phyloP scores from a whole-genome alignment of 2,797 vertebrate species.

The Perodicticus potto region DNA sequence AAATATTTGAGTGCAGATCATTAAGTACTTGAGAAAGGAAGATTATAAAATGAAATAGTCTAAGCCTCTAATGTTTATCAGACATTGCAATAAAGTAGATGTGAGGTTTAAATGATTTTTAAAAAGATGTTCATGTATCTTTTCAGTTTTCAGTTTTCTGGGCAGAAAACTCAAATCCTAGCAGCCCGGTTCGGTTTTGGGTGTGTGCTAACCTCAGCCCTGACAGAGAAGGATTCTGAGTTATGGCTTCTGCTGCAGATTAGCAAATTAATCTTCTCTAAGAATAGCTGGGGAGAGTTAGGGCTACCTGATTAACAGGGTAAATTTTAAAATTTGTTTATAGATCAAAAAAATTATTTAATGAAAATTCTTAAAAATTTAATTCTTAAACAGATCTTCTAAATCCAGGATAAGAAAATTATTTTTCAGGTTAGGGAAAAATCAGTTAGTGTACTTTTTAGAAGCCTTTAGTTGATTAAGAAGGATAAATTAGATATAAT shows the following conservation, averaged over 20 bases:
- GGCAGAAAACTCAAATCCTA: slow-evolving; percentile 1
- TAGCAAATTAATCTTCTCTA: slow-evolving; percentile 56
- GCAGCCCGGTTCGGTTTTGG: not conserved
- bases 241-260: slow-evolving; percentile 11
- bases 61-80: slow-evolving; percentile 15
- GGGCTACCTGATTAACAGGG: slow-evolving; percentile 53
- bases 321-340: slow-evolving; percentile 56
- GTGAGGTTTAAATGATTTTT: slow-evolving; percentile 7
- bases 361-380: not conserved
- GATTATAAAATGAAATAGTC: not conserved
- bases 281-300: slow-evolving; percentile 13
- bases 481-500: slow-evolving; percentile 33
- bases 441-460: slow-evolving; percentile 24
- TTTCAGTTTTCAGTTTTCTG: slow-evolving; percentile 14
- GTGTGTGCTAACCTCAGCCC: not conserved
- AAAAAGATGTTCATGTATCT: not conserved
- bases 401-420: slow-evolving; percentile 48
- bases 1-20: not conserved
- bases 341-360: not conserved
- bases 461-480: slow-evolving; percentile 8
- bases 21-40: slow-evolving; percentile 11
- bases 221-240: not conserved
- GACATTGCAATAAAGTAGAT: slow-evolving; percentile 23
- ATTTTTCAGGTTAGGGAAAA: slow-evolving; percentile 25
- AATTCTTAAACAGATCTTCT: slow-evolving; percentile 20